A percentile compares a stretch with the other conserved stretches of the same genome.
Evolutionary conservation across 1,140 invertebrate species (phyloP).

Genomic region (Halyomorpha halys): DNA sequence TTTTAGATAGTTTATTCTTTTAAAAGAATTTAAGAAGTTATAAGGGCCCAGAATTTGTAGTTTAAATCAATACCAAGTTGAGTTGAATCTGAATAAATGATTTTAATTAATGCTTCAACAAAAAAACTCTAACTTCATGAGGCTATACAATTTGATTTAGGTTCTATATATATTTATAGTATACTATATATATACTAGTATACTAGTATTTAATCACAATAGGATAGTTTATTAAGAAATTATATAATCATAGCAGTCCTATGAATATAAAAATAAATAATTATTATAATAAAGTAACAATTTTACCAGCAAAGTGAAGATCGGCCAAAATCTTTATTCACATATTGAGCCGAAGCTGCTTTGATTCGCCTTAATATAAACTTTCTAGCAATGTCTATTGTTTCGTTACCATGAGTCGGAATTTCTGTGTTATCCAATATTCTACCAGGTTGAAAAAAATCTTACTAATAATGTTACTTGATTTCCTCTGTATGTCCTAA

Average conservation of each 20-base stretch:
- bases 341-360: constrained; percentile 49
- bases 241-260: not conserved
- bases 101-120: too few species aligned
- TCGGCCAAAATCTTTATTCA: constrained; percentile 82
- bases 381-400: constrained; percentile 65
- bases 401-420: constrained; percentile 89
- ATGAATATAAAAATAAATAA: not conserved
- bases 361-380: constrained; percentile 66
- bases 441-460: constrained; percentile 79
- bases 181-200: too few species aligned
- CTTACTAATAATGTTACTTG: constrained; percentile 76
- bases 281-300: constrained; percentile 43
- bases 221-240: too few species aligned
- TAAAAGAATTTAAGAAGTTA: too few species aligned
- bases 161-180: too few species aligned
- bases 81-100: too few species aligned
- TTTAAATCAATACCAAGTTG: too few species aligned
- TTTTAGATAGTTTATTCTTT: too few species aligned
- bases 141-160: too few species aligned
- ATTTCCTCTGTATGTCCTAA: constrained; percentile 76
- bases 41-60: too few species aligned
- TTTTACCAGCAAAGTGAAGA: constrained; percentile 82
- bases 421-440: constrained; percentile 88
- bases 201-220: too few species aligned
- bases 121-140: too few species aligned